Evolutionary conservation across 2,888 invertebrate species (phyloP), one percentile per base, ranked within the genome.

Genomic region (Tigriopus californicus): DNA sequence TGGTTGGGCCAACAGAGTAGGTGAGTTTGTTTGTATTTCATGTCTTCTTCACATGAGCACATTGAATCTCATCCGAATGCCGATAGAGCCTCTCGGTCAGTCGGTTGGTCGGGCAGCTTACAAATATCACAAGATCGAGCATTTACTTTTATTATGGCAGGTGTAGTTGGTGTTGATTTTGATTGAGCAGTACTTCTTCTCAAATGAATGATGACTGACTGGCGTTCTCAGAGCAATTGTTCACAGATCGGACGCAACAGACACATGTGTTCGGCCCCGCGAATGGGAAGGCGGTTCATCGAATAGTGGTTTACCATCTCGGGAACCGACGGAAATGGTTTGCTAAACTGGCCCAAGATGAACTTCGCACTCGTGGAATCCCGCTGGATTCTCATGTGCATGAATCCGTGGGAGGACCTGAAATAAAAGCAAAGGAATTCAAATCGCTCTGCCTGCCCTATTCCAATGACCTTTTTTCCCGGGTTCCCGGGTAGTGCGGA

Each of bases 231-330:
- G 72, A 81, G 77, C 65, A 90, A 77, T 71, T 87, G 87, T 67
- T 83, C 87, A 68, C 85, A 85, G 62, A 94, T 81, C 55, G 94
- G 94, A 71, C 89, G 85, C 64, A 89, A 79, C 63, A 95, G 79
- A 70, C 89, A 87, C 85, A 95, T 91, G 73, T 94, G 92, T 71
- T 92, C 92, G 24, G 92, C 92, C 58, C 94, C 92, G 65, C 90
- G 79, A 61, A 95, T 91, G 53, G 94, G 94, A 65, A 95, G 79
- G 67, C 89, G 82, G 73, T 91, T 89, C 58, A 86, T 79, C 63
- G 90, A 87, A 73, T 92, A 94, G 72, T 92, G 90, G 65, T 85
- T 80, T 69, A 95, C 87, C 80, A 95, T 85, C 67, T 88, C 85
- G n/a, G 94, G 91, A 64, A 95, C 89, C 56, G 82, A 84, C 54